Evolutionary conservation across 2,797 vertebrate species (phyloP).

Genomic region (Scarus forsteni): DNA sequence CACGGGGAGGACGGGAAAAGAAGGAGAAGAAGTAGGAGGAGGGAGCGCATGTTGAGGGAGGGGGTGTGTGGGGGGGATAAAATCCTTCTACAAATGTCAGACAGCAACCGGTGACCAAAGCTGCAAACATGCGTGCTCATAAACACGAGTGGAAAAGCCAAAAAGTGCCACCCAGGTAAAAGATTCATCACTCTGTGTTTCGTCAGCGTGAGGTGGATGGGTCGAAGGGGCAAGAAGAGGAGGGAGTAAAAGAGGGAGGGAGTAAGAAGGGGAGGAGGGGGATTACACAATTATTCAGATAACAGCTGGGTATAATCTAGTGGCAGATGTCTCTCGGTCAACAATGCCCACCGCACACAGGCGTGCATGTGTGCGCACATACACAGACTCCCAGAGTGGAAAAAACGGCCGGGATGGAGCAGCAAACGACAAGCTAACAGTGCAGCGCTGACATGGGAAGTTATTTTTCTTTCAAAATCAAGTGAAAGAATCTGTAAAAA

Average conservation of each 20-base stretch:
- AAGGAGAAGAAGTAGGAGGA: conserved; percentile 19
- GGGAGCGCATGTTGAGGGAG: background rate
- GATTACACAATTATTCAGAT: conserved; percentile 88
- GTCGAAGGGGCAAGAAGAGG: conserved; percentile 57
- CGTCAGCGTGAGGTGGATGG: conserved; percentile 55
- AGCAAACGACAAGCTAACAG: conserved; percentile 21
- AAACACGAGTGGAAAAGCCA: conserved; percentile 51
- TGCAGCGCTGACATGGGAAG: conserved; percentile 33
- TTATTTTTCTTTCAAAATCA: background rate
- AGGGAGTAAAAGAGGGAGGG: conserved; percentile 43
- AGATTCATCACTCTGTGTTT: conserved; percentile 66
- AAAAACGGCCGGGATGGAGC: conserved; percentile 25
- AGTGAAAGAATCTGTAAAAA: conserved; percentile 26
- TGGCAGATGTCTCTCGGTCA: conserved; percentile 89
- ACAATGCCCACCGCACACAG: conserved; percentile 84
- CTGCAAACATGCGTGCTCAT: conserved; percentile 37
- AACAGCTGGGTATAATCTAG: conserved; percentile 91
- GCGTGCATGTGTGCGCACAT: conserved; percentile 45
- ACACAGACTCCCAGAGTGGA: conserved; percentile 47
- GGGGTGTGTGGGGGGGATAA: conserved; percentile 36
- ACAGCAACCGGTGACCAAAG: conserved; percentile 72
- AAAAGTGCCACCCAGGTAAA: conserved; percentile 45
- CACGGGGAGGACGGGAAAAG: conserved; percentile 40
- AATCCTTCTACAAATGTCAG: conserved; percentile 86
- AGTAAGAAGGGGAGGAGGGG: conserved; percentile 52